Conservation (phyloP, 2,113 vertebrate genomes). For the Rhombomys opimus region DNA sequence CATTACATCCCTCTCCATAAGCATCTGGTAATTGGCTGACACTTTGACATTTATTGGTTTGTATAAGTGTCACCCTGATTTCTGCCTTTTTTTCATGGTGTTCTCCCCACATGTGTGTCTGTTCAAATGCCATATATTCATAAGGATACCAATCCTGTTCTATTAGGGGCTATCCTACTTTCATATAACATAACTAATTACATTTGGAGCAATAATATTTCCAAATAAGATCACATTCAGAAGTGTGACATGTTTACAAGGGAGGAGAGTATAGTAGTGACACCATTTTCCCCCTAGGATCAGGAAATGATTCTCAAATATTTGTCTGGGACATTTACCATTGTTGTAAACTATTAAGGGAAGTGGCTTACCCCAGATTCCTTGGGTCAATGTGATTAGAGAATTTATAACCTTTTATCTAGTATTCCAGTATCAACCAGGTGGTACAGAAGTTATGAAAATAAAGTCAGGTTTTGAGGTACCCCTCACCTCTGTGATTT, state of each 20-base stretch:
- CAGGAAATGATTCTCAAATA: slow-evolving; percentile 46
- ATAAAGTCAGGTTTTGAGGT: background rate
- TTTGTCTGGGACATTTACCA: background rate
- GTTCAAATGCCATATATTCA: slow-evolving; percentile 9
- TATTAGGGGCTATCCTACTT: background rate
- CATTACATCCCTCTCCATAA: background rate
- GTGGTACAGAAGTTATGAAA: background rate
- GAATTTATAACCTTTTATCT: background rate
- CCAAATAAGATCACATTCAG: slow-evolving; percentile 11
- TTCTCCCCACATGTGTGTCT: background rate
- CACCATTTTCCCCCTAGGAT: slow-evolving; percentile 5
- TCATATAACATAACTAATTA: background rate
- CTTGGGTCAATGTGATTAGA: background rate
- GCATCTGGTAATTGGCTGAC: background rate
- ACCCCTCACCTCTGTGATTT: background rate
- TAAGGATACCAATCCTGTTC: background rate
- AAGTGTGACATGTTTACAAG: background rate
- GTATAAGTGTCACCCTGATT: background rate
- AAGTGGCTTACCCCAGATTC: background rate
- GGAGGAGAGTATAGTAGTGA: background rate
- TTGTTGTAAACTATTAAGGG: slow-evolving; percentile 14
- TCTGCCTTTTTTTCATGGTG: background rate
- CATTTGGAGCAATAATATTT: slow-evolving; percentile 17
- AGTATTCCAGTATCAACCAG: background rate
- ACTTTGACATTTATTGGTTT: background rate